Evolutionary conservation across 1,140 invertebrate species (phyloP).

Genomic region (Drosophila asahinai): DNA sequence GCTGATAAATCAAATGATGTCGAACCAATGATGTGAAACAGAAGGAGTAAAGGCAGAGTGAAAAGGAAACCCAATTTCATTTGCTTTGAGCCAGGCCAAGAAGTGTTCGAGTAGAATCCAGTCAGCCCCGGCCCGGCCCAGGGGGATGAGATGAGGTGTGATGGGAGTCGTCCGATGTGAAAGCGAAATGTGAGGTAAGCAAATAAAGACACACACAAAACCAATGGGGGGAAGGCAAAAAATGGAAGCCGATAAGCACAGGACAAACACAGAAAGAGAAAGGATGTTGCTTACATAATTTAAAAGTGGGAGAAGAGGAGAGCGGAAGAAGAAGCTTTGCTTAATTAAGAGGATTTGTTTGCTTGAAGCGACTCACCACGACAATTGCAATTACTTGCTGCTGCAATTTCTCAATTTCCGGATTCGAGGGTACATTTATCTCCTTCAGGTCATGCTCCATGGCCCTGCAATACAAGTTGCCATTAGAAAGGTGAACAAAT

Average conservation of each 20-base stretch:
- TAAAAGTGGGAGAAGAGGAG: constrained; percentile 6
- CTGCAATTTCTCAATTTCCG: constrained; percentile 83
- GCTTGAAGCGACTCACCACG: constrained; percentile 71
- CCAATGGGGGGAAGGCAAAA: constrained; percentile 5
- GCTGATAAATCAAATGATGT: constrained; percentile 44
- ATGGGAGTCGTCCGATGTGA: constrained; percentile 39
- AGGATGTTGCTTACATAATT: constrained; percentile 19
- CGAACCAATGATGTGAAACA: constrained; percentile 34
- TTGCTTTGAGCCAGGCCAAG: constrained; percentile 45
- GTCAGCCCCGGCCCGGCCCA: constrained; percentile 9
- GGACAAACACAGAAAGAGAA: constrained; percentile 22
- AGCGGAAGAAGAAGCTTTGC: constrained; percentile 29
- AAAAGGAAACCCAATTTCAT: constrained; percentile 57
- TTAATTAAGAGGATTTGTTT: constrained; percentile 50
- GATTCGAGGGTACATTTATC: constrained; percentile 82
- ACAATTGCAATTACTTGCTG: constrained; percentile 84
- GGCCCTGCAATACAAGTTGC: constrained; percentile 51
- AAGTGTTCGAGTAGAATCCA: constrained; percentile 57
- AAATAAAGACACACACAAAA: constrained; percentile 41
- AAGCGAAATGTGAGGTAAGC: constrained; percentile 43
- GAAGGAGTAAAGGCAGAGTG: constrained; percentile 12
- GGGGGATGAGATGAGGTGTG: constrained; percentile 17
- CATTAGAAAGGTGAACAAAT: constrained; percentile 7
- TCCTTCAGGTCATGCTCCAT: constrained; percentile 84
- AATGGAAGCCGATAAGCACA: constrained; percentile 13